Conservation (phyloP, 1,140 invertebrate species). For the Nomia melanderi region DNA sequence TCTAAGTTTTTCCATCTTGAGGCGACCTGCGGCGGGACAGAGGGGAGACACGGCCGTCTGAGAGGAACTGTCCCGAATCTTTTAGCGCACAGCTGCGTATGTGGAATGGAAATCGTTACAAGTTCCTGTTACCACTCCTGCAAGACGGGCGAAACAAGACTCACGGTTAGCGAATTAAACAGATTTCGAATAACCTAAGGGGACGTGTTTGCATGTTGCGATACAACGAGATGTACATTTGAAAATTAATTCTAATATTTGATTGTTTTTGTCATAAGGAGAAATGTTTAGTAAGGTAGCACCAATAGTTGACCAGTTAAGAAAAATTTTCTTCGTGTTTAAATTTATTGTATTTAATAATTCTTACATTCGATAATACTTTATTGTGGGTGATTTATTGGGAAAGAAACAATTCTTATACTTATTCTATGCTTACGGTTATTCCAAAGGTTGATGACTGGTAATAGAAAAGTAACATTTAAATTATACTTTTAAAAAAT, state of each 20-base stretch:
- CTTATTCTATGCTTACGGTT: too few species aligned
- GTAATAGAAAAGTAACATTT: too few species aligned
- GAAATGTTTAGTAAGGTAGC: too few species aligned
- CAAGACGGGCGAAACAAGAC: constrained; percentile 1
- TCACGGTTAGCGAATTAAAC: constrained; percentile 22
- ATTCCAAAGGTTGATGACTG: too few species aligned
- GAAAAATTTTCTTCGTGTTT: too few species aligned
- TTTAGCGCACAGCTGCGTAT: background rate
- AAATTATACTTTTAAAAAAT: too few species aligned
- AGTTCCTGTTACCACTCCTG: background rate
- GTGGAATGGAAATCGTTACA: constrained; percentile 8
- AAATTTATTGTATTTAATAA: too few species aligned
- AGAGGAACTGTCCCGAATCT: background rate
- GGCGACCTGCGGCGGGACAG: constrained; percentile 38
- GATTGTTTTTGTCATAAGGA: too few species aligned
- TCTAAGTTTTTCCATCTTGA: constrained; percentile 70
- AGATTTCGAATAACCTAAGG: constrained; percentile 24
- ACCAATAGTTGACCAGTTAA: too few species aligned
- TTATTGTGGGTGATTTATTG: too few species aligned
- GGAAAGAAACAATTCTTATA: too few species aligned
- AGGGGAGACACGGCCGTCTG: background rate
- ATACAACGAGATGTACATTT: constrained; percentile 1
- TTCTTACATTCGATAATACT: too few species aligned
- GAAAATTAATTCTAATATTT: constrained; percentile 43
- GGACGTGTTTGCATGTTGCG: constrained; percentile 16